These are phyloP conservation scores for Thymelicus lineola DNA, from an alignment of 2,888 invertebrate genomes.

Conservation along the genomic window DNA sequence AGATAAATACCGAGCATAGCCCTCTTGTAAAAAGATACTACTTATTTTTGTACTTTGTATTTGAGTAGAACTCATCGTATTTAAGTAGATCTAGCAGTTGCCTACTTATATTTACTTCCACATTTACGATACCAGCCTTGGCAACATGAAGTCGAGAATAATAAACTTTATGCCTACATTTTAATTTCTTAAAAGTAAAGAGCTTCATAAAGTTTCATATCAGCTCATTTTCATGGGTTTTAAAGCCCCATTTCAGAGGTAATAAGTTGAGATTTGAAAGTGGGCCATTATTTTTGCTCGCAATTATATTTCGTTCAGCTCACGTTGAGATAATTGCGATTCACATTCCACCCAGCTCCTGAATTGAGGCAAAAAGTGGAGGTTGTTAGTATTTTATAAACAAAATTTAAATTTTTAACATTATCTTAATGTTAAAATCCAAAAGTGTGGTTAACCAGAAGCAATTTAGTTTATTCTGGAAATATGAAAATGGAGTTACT, in stretches of 20 bases:
- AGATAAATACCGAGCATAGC: too few relatives aligned
- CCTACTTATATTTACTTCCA: neutral
- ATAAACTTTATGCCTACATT: conserved; percentile 1
- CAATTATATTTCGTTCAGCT: conserved; percentile 18
- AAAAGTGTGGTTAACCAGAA: too few relatives aligned
- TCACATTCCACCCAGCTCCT: conserved; percentile 11
- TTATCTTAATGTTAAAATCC: neutral
- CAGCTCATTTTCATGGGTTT: conserved; percentile 11
- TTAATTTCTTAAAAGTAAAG: conserved; percentile 13
- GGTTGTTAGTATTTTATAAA: conserved; percentile 7
- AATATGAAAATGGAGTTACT: too few relatives aligned
- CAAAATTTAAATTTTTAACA: neutral
- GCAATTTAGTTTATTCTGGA: too few relatives aligned
- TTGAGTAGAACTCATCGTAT: neutral
- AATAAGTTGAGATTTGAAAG: conserved; percentile 19
- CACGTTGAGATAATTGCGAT: conserved; percentile 16
- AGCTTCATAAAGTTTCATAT: conserved; percentile 14
- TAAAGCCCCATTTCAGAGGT: conserved; percentile 15
- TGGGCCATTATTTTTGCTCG: conserved; percentile 15
- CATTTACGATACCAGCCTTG: neutral
- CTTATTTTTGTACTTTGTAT: too few relatives aligned
- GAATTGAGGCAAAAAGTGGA: conserved; percentile 7
- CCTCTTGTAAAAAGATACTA: too few relatives aligned
- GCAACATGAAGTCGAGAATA: neutral
- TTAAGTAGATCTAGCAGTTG: neutral